A percentile compares a stretch with the other conserved stretches of the same genome.
Evolutionary conservation across 2,888 invertebrate species (phyloP).

Genomic region (Pristionchus arcanus): DNA sequence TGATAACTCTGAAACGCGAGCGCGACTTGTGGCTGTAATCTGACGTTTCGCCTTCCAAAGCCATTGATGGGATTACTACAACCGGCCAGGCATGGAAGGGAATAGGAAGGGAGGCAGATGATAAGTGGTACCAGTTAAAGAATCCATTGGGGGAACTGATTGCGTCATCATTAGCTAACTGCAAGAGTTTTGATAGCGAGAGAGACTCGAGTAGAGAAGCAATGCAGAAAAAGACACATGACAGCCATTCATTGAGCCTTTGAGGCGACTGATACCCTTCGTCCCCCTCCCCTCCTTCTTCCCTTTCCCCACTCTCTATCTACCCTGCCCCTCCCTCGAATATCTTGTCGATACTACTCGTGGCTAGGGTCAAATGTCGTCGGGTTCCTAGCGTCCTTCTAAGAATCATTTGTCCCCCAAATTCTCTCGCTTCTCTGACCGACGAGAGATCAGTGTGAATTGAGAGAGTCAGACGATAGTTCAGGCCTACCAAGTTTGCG

Average conservation of each 20-base stretch:
- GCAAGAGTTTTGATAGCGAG: constrained; percentile 13
- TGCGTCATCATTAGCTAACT: not conserved
- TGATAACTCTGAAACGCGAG: not conserved
- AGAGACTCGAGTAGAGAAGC: not conserved
- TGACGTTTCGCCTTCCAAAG: not conserved
- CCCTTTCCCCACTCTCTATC: not conserved
- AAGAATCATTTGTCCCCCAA: too few relatives aligned
- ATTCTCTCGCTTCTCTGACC: too few relatives aligned
- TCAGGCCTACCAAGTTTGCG: too few relatives aligned
- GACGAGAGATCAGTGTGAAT: too few relatives aligned
- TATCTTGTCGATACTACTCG: not conserved
- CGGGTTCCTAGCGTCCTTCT: not conserved
- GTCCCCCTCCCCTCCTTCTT: not conserved
- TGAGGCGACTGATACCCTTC: not conserved
- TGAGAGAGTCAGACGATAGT: too few relatives aligned
- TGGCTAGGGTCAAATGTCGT: not conserved
- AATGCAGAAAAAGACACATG: constrained; percentile 9
- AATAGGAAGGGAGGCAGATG: not conserved
- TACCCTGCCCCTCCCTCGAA: not conserved
- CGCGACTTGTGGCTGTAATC: not conserved
- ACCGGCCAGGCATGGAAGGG: not conserved
- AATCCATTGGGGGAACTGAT: not conserved
- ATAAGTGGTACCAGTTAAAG: not conserved
- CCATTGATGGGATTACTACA: not conserved
- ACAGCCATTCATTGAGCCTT: constrained; percentile 6